Conservation (phyloP, 2,113 vertebrate genomes). For the Neomonachus schauinslandi region DNA sequence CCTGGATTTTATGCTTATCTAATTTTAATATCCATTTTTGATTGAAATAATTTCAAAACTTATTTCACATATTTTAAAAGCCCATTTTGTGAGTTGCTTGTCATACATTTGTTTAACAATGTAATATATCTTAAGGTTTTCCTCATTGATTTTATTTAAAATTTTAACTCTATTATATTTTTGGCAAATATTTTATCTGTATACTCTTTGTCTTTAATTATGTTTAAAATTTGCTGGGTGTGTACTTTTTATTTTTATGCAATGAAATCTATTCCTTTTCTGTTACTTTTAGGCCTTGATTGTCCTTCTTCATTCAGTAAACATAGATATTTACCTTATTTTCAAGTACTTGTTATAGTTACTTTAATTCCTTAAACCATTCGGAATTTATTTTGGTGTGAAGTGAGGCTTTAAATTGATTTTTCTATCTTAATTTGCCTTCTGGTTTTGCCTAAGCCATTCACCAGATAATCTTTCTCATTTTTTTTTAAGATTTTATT, state of each 20-base stretch:
- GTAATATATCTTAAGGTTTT: neutral
- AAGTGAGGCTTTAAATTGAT: neutral
- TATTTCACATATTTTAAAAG: neutral
- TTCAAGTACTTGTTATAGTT: neutral
- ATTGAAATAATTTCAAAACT: neutral
- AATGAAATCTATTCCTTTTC: neutral
- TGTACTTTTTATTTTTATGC: neutral
- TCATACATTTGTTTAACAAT: neutral
- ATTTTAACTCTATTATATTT: neutral
- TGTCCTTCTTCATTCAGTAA: neutral
- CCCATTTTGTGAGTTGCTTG: neutral
- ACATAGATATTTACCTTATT: neutral
- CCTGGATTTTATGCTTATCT: neutral
- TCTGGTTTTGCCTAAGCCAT: neutral
- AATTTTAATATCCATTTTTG: neutral
- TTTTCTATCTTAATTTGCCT: neutral
- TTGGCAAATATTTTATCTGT: neutral
- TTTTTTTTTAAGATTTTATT: neutral
- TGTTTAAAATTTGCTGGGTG: neutral
- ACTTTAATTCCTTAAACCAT: neutral
- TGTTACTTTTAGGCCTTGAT: neutral
- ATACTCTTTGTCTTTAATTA: neutral
- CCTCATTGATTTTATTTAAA: neutral
- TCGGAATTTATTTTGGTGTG: neutral
- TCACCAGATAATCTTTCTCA: neutral